Base-by-base conservation (phyloP, 2,797 vertebrate genomes). In the Diceros bicornis region DNA sequence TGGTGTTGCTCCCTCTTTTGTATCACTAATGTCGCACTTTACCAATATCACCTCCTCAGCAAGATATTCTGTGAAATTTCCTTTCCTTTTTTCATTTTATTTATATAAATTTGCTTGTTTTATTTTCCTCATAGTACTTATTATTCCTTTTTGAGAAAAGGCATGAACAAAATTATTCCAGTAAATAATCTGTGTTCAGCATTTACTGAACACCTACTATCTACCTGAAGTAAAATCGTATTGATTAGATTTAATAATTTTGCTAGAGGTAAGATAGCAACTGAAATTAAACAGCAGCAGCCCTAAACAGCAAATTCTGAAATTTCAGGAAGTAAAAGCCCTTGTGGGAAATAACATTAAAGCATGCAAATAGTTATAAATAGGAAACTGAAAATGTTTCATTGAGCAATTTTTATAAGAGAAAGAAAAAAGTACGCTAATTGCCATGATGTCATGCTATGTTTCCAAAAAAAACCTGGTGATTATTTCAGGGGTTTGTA, bases 361-460 rank as follows among this genome's bases (percentile, higher is more conserved):
- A 87, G 32, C 41, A 52, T 52, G 68, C 81, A 82, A 89, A 64
- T 12, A 47, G 20, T 83, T 72, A 81, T 83, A 78, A 77, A 57
- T 57, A 82, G 68, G 61, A 90, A 92, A 75, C 16, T 9, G 14
- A 72, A 77, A 87, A 57, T 55, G 68, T 57, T 89, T 21, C 37
- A 74, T 23, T 52, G 50, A 96, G 32, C n/a, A 57, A 6, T 85
- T 95, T 95, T 95, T 96, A 52, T 13, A 88, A 55, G 52, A 91
- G 83, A 52, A 62, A 52, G 52, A 66, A 59, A 78, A 93, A 92
- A 92, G 27, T 20, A 52, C 29, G 23, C 69, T 92, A 79, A 82
- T 85, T 84, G 44, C 50, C 52, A 41, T 8, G 14, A 44, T 77
- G 34, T 34, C 4, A 3, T 74, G 11, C 37, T 50, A 0, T 57